Evolutionary conservation across 2,888 invertebrate species (phyloP).

Genomic region (Brassicogethes aeneus): DNA sequence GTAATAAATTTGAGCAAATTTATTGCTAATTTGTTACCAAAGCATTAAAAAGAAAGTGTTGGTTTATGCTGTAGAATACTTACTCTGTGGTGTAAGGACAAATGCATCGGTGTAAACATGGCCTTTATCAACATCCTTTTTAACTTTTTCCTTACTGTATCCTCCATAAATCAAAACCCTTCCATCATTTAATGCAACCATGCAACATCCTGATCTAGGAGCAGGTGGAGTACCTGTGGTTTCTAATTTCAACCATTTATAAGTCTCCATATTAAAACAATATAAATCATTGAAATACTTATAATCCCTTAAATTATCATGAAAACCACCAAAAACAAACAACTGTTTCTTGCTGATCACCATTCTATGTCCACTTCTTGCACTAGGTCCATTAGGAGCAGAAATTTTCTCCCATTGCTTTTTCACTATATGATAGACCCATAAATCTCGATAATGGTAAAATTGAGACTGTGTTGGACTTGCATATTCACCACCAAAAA

Average conservation of each 20-base stretch:
- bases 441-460: constrained; percentile 86
- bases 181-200: constrained; percentile 55
- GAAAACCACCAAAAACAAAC: constrained; percentile 85
- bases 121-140: constrained; percentile 68
- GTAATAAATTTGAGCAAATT: too few relatives aligned
- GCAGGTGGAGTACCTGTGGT: constrained; percentile 58
- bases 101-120: constrained; percentile 64
- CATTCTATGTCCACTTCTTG: constrained; percentile 87
- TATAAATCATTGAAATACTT: constrained; percentile 84
- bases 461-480: constrained; percentile 87
- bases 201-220: constrained; percentile 74
- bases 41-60: too few relatives aligned
- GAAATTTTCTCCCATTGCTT: constrained; percentile 73
- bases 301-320: constrained; percentile 79
- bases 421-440: constrained; percentile 68
- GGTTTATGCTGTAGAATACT: too few relatives aligned
- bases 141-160: constrained; percentile 63
- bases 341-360: constrained; percentile 66
- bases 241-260: constrained; percentile 68
- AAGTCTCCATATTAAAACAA: constrained; percentile 69
- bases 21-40: too few relatives aligned
- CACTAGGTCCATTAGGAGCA: constrained; percentile 67
- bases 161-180: constrained; percentile 66
- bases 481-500: constrained; percentile 90
- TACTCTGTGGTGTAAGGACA: constrained; percentile 53